Conservation (phyloP, 2,113 vertebrate species). For the Petrocephalus zakoni region DNA sequence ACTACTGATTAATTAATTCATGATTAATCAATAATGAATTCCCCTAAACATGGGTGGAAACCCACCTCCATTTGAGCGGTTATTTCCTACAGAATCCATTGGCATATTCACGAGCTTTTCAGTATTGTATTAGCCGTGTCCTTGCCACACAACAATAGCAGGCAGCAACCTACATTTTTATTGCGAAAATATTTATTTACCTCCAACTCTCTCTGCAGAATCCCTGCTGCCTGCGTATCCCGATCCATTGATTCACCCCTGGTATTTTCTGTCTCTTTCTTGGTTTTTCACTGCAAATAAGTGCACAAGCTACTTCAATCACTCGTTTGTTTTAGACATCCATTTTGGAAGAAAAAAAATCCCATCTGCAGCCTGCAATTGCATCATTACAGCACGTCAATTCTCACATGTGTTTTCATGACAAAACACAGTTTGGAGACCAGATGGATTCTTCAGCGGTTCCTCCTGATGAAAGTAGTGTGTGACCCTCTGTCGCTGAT, state of each 20-base stretch:
- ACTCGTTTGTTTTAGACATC: neutral
- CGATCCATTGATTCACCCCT: neutral
- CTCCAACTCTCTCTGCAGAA: slow-evolving; percentile 11
- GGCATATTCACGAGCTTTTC: neutral
- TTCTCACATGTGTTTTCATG: neutral
- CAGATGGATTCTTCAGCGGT: too few relatives aligned
- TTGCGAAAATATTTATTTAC: slow-evolving; percentile 6
- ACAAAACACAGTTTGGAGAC: neutral
- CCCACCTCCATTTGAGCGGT: too few relatives aligned
- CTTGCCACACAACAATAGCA: neutral
- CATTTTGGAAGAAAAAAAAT: neutral
- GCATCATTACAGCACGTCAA: neutral
- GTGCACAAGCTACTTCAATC: neutral
- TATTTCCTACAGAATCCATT: too few relatives aligned
- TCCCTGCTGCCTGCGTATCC: neutral
- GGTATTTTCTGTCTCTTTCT: neutral
- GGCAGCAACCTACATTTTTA: neutral
- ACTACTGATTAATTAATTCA: too few relatives aligned
- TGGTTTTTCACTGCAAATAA: neutral
- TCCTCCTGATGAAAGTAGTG: too few relatives aligned
- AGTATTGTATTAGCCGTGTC: neutral
- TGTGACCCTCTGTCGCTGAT: too few relatives aligned
- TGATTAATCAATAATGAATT: too few relatives aligned
- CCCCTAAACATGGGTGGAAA: too few relatives aligned
- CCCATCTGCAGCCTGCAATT: neutral